Evolutionary conservation across 2,888 invertebrate genomes (phyloP), one percentile per base, ranked within the genome.

Genomic region (Timema cristinae): DNA sequence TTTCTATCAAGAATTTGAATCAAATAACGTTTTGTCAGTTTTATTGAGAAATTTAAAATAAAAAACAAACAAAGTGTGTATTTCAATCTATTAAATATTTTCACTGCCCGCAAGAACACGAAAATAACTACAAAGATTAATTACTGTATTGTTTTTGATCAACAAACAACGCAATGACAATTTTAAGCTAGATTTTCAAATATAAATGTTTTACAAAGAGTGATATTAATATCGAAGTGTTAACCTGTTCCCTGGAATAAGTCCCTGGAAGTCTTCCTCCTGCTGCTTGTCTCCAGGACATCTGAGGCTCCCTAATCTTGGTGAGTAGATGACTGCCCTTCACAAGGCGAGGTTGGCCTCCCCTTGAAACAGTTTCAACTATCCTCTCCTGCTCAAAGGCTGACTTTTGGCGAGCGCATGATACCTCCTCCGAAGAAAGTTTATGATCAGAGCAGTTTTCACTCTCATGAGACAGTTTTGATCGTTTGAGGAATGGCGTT

Each of bases 401-500:
- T 9, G 56, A 52, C 51, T 59, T 67, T 11, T 66, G 67, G 32
- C 49, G 59, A 32, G 67, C 59, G 16, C 47, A 47, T 16, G 54
- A 54, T 32, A 56, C 50, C 51, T 49, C 66, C 13, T 7, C 11
- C 6, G 63, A 47, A 10, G 47, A 32, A 48, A n/a, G n/a, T 47
- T 13, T 15, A 6, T 9, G 47, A 10, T 16, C 13, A 48, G 7
- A 15, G 8, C 49, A 7, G 16, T 13, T 49, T 51, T 50, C 7
- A n/a, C 10, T 6, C 51, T 50, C 11, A 6, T 48, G 13, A n/a
- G 13, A 32, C n/a, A 48, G 32, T 49, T 15, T 50, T 15, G 59
- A 48, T 7, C 68, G 61, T 52, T 71, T 72, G 2, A 49, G 15
- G 69, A 74, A 74, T 13, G 74, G 74, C 7, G 72, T 72, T 9